phyloP scores from a whole-genome alignment of 2,888 invertebrate genomes.

The Rugalucina vietnamica region DNA sequence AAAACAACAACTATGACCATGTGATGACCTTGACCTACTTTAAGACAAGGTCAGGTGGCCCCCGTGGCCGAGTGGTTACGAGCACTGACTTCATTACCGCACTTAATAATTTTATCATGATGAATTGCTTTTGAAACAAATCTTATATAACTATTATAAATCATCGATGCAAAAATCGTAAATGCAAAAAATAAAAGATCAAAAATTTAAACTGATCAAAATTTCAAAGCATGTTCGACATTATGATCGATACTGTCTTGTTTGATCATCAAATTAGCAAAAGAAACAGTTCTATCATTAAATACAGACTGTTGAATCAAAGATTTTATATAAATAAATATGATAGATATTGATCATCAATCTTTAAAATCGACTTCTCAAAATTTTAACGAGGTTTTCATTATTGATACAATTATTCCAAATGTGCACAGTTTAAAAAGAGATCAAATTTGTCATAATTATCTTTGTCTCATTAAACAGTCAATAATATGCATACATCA shows the following conservation, averaged over 20 bases:
- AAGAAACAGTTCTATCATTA: background rate
- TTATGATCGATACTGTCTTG: background rate
- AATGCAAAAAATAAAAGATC: no score
- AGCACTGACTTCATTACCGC: no score
- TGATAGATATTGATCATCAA: constrained; percentile 22
- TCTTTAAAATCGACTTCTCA: background rate
- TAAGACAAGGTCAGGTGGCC: no score
- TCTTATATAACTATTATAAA: no score
- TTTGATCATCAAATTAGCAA: background rate
- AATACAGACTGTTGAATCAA: background rate
- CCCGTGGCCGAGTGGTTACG: no score
- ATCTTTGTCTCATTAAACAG: background rate
- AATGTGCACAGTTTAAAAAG: constrained; percentile 9
- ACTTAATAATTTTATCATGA: no score
- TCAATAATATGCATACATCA: no score
- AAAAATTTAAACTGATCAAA: no score
- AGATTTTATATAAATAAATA: background rate
- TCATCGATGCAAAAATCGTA: no score
- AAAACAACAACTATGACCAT: no score
- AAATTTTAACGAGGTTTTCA: constrained; percentile 16
- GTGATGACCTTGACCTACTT: no score
- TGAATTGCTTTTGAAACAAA: no score
- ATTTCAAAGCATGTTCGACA: background rate
- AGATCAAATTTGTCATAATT: constrained; percentile 16
- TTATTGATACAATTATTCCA: constrained; percentile 47